These are phyloP conservation scores for Noctua fimbriata DNA, from an alignment of 2,888 invertebrate species.

Conservation along the genomic window DNA sequence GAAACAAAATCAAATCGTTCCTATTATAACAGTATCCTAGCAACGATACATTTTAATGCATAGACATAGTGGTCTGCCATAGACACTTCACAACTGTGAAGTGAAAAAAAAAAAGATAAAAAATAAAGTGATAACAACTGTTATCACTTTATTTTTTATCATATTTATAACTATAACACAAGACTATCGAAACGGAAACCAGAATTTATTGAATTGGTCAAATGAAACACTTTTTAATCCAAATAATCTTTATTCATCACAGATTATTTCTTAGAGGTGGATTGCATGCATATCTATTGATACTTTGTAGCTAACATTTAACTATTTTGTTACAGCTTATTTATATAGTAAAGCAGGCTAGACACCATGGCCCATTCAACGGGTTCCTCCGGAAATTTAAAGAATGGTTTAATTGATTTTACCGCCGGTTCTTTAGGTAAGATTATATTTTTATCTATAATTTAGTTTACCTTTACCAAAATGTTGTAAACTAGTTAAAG, in stretches of 20 bases:
- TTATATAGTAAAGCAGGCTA: too few species aligned
- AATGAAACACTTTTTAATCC: not conserved
- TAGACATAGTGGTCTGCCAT: too few species aligned
- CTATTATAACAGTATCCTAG: too few species aligned
- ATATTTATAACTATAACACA: not conserved
- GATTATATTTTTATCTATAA: constrained; percentile 10
- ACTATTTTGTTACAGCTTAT: constrained; percentile 23
- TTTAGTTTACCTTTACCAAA: not conserved
- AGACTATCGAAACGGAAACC: not conserved
- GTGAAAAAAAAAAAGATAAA: too few species aligned
- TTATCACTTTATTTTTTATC: constrained; percentile 9
- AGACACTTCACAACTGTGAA: too few species aligned
- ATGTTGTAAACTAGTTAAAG: not conserved
- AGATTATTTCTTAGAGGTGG: not conserved
- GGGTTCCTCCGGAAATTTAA: constrained; percentile 82
- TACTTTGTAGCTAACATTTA: not conserved
- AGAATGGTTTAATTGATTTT: constrained; percentile 94
- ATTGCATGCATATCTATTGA: not conserved
- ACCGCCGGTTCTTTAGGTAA: constrained; percentile 95
- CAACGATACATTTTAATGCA: too few species aligned
- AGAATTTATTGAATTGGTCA: not conserved
- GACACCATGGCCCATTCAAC: constrained; percentile 80
- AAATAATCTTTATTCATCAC: not conserved
- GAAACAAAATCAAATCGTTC: too few species aligned
- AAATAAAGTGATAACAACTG: too few species aligned